phyloP scores from a whole-genome alignment of 92 coral and sea anemone species.

The Umimayanthus kanabou region DNA sequence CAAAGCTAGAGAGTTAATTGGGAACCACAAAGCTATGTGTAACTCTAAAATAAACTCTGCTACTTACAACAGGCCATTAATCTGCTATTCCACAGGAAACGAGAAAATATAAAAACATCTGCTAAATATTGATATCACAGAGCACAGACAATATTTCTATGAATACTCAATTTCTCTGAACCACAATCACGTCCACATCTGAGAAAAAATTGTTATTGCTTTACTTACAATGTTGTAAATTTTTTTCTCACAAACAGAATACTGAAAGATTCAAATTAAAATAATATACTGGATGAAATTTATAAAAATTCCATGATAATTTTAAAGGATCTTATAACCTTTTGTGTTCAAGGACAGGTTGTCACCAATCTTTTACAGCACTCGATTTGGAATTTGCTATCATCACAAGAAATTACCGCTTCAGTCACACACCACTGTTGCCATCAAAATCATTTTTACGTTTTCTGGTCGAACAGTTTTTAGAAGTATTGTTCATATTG shows the following conservation, averaged over 20 bases:
- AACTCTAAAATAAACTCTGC: background rate
- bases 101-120: slow-evolving; percentile 5
- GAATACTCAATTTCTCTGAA: background rate
- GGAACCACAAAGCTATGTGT: background rate
- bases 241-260: background rate
- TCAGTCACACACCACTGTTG: background rate
- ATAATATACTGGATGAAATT: background rate
- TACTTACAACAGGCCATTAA: background rate
- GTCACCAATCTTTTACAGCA: background rate
- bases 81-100: background rate
- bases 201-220: background rate
- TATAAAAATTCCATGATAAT: background rate
- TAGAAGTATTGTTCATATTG: background rate
- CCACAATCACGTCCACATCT: background rate
- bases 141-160: background rate
- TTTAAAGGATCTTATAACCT: too few relatives aligned
- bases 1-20: background rate
- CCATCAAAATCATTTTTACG: background rate
- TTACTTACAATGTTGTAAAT: background rate
- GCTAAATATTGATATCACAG: background rate
- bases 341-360: too few relatives aligned
- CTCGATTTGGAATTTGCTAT: background rate
- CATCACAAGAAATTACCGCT: background rate
- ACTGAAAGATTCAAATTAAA: background rate
- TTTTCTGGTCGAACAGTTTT: background rate